These are phyloP conservation scores for Carassius auratus DNA, from an alignment of 2,113 vertebrate species.

Conservation along the genomic window DNA sequence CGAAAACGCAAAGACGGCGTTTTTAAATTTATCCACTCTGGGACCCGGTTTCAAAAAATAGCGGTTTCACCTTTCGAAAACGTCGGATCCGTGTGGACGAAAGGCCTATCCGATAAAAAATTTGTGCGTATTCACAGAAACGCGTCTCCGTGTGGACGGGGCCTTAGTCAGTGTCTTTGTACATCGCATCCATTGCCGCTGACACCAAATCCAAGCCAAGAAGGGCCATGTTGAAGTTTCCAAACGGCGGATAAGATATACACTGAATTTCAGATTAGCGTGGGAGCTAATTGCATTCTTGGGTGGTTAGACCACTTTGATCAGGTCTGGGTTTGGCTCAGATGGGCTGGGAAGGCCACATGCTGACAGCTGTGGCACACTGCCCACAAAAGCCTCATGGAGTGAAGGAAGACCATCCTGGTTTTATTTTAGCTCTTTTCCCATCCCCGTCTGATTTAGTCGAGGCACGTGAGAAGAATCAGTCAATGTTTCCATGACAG, in stretches of 20 bases:
- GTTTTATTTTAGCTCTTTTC: not conserved
- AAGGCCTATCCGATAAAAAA: too few relatives aligned
- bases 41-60: too few relatives aligned
- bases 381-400: not conserved
- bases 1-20: too few relatives aligned
- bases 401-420: not conserved
- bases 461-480: not conserved
- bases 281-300: slow-evolving; percentile 38
- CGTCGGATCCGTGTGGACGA: too few relatives aligned
- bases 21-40: too few relatives aligned
- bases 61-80: too few relatives aligned
- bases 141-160: too few relatives aligned
- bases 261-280: slow-evolving; percentile 34
- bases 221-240: not conserved
- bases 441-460: not conserved
- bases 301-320: not conserved
- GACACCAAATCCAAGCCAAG: not conserved
- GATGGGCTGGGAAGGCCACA: not conserved
- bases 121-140: too few relatives aligned
- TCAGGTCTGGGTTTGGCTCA: slow-evolving; percentile 14
- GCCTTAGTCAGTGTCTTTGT: not conserved
- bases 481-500: slow-evolving; percentile 5
- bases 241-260: slow-evolving; percentile 3
- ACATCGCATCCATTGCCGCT: not conserved
- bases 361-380: not conserved